Evolutionary conservation across 2,797 vertebrate genomes (phyloP).

Genomic region (Calcarius lapponicus): DNA sequence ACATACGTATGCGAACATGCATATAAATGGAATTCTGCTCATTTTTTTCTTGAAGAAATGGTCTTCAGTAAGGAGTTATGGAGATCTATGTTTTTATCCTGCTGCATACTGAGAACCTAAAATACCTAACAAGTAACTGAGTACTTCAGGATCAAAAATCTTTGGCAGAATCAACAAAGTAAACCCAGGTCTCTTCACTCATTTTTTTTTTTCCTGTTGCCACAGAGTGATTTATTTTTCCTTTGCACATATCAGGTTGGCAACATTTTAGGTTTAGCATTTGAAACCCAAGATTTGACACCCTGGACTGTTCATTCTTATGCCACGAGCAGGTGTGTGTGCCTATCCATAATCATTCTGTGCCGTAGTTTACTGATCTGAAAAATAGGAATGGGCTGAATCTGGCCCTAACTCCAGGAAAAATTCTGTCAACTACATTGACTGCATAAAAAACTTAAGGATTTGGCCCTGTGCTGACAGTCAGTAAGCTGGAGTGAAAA

Average conservation of each 20-base stretch:
- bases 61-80: not conserved
- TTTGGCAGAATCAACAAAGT: not conserved
- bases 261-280: not conserved
- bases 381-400: not conserved
- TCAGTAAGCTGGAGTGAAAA: constrained; percentile 48
- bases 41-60: not conserved
- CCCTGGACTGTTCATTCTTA: not conserved
- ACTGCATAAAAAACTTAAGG: constrained; percentile 14
- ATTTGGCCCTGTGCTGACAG: constrained; percentile 44
- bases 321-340: rapidly evolving
- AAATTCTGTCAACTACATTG: not conserved
- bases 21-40: not conserved
- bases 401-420: not conserved
- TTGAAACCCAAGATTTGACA: not conserved
- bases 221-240: not conserved
- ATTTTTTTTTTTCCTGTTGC: not conserved
- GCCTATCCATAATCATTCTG: not conserved
- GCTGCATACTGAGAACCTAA: not conserved
- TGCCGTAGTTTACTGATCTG: constrained; percentile 2
- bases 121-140: rapidly evolving
- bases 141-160: not conserved
- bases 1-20: not conserved
- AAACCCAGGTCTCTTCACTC: not conserved
- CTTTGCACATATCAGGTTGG: not conserved
- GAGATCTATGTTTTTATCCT: not conserved